Evolutionary conservation across 1,140 invertebrate genomes (phyloP), one percentile per base, ranked within the genome.

Genomic region (Euglossa dilemma): DNA sequence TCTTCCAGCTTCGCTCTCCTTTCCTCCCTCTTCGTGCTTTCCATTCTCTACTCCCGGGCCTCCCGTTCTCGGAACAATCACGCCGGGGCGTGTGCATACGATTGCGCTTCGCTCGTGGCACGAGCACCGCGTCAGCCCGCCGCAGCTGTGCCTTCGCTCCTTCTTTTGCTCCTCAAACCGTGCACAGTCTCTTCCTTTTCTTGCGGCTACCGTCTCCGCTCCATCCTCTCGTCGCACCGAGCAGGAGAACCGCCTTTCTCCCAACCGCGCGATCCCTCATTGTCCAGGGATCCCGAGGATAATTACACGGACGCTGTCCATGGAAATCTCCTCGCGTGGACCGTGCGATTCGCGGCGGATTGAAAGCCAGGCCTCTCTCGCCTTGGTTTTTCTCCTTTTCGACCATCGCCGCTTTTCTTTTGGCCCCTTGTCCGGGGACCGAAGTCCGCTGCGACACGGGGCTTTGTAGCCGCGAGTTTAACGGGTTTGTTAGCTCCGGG

Each of bases 21-120:
- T 59, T 70, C 52, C 59, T 85, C 50, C 23, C 9, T 67, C 69
- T 66, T 80, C 80, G 70, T 79, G 79, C 66, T 75, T 80, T 64
- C 70, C 57, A 54, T 63, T 69, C 78, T 47, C 67, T 61, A 54
- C 70, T 84, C 76, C 75, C 73, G 47, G 87, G 23, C 64, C 77
- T 80, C 83, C 54, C 64, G 64, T 79, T 84, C 79, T 80, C 73
- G 71, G 89, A 88, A 91, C 89, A 91, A 91, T 91, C 90, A 90
- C 85, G 81, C 59, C 77, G 63, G 75, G 82, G 59, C 73, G 75
- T 82, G 75, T 84, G 86, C 86, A 85, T 87, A 90, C 79, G 89
- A 87, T 89, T 81, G 87, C 85, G 80, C 70, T 61, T 82, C 75
- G 77, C 70, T 73, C 81, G 73, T 70, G 83, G 85, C 87, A 87